phyloP scores from a whole-genome alignment of 2,113 vertebrate genomes.

The Triplophysa rosa region DNA sequence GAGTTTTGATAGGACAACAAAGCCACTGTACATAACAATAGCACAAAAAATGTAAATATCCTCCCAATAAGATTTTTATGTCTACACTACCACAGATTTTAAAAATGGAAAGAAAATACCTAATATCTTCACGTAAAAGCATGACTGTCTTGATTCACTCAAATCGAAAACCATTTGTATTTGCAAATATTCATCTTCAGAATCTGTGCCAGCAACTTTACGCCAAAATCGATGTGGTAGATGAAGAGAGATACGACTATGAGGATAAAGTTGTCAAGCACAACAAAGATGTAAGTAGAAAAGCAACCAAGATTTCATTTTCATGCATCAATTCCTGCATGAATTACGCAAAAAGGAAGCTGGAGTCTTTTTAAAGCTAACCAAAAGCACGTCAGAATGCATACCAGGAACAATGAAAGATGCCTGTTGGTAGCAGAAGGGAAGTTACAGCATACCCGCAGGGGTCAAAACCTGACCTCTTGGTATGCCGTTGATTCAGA shows the following conservation, averaged over 20 bases:
- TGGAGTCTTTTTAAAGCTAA: no score
- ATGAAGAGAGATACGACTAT: conserved; percentile 77
- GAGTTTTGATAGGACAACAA: no score
- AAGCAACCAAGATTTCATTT: no score
- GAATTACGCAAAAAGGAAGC: no score
- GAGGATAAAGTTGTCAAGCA: conserved; percentile 77
- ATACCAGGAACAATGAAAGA: no score
- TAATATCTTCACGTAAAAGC: not conserved
- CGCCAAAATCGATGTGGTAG: conserved; percentile 67
- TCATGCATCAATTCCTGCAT: not conserved
- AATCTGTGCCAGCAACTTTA: conserved; percentile 75
- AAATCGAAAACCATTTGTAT: not conserved
- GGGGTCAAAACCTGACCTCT: not conserved
- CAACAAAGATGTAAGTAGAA: conserved; percentile 68
- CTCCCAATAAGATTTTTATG: not conserved
- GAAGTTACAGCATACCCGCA: no score
- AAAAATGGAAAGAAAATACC: not conserved
- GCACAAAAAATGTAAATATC: no score
- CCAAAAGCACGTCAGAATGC: no score
- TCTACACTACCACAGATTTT: not conserved
- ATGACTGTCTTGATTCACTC: not conserved
- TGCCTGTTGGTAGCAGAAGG: no score
- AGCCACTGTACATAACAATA: no score
- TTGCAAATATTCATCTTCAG: conserved; percentile 55
- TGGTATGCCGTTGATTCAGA: conserved; percentile 59